A percentile compares a stretch with the other conserved stretches of the same genome.
phyloP scores from a whole-genome alignment of 2,797 vertebrate species.

The Pelobates cultripes region DNA sequence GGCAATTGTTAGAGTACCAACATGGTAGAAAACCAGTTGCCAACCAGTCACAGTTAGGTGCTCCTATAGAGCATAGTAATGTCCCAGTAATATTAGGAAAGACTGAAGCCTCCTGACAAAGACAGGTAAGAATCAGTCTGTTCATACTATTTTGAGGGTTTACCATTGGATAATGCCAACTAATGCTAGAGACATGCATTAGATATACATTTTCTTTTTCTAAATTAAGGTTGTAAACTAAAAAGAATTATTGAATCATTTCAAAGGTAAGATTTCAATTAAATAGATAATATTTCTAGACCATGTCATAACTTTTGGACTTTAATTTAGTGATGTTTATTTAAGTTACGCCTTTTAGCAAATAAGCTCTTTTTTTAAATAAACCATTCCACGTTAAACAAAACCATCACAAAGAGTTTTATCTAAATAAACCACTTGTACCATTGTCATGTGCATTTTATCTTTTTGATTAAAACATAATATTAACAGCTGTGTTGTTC shows the following conservation, averaged over 20 bases:
- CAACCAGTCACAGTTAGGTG: too few species aligned
- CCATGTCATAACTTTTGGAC: neutral
- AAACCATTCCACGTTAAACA: neutral
- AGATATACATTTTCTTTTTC: too few species aligned
- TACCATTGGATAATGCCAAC: too few species aligned
- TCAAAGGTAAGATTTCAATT: neutral
- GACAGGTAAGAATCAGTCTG: too few species aligned
- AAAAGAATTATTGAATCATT: neutral
- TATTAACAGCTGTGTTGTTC: neutral
- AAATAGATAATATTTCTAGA: neutral
- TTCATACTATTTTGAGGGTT: too few species aligned
- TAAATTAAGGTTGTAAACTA: neutral
- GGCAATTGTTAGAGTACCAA: too few species aligned
- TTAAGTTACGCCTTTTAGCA: neutral
- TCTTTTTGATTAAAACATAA: neutral
- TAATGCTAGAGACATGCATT: too few species aligned
- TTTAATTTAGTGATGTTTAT: neutral
- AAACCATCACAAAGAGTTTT: neutral
- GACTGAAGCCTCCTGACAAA: too few species aligned
- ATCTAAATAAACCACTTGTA: conserved; percentile 2
- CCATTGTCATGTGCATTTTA: neutral
- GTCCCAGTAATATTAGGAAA: too few species aligned
- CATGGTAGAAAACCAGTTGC: too few species aligned
- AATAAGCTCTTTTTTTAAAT: neutral
- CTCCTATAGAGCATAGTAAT: too few species aligned